Percentiles rank a stretch among this genome's conserved stretches.
Evolutionary conservation across 2,113 vertebrate species (phyloP).

Genomic region (Podiceps cristatus): DNA sequence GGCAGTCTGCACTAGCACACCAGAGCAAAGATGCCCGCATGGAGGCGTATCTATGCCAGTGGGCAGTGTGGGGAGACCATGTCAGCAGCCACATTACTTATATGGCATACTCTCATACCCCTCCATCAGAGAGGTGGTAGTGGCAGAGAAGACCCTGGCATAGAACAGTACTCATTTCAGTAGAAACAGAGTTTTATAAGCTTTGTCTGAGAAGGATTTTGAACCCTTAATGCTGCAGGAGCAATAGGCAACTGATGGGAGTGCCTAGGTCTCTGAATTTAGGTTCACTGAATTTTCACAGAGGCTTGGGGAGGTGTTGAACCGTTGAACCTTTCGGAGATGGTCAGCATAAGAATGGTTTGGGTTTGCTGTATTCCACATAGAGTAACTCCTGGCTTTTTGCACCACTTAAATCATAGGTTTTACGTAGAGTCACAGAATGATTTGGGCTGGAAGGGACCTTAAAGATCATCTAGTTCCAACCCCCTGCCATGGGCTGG

Average conservation of each 20-base stretch:
- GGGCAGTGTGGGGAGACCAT: background rate
- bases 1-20: background rate
- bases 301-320: background rate
- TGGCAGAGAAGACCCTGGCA: background rate
- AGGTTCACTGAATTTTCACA: background rate
- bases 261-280: background rate
- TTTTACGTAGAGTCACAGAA: background rate
- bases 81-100: background rate
- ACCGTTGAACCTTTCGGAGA: background rate
- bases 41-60: background rate
- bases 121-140: background rate
- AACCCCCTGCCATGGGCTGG: too few relatives aligned
- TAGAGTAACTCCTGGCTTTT: background rate
- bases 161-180: background rate
- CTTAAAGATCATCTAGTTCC: too few relatives aligned
- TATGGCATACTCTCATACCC: background rate
- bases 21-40: background rate
- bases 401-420: background rate
- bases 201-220: background rate
- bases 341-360: background rate
- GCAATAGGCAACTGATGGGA: background rate
- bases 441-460: too few relatives aligned
- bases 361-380: background rate
- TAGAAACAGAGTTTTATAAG: background rate
- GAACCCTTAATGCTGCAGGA: background rate